Evolutionary conservation across 2,888 invertebrate genomes (phyloP).

Genomic region (Theretra japonica): DNA sequence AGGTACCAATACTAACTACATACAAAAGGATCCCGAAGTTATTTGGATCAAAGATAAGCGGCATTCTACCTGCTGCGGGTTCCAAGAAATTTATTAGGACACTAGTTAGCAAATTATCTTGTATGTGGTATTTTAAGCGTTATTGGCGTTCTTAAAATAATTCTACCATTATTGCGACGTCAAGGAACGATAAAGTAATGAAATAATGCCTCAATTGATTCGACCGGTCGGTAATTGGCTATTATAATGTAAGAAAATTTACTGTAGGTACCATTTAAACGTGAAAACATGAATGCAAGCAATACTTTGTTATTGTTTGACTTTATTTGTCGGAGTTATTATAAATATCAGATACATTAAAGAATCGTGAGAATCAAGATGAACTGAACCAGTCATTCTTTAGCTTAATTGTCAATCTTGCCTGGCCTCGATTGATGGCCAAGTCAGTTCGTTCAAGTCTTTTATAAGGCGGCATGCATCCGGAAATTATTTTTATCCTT

Average conservation of each 20-base stretch:
- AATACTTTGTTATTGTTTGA: too few species aligned
- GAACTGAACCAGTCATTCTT: background rate
- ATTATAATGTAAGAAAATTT: too few species aligned
- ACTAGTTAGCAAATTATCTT: background rate
- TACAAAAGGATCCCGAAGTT: too few species aligned
- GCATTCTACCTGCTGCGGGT: background rate
- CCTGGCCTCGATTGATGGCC: slow-evolving; percentile 32
- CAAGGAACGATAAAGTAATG: too few species aligned
- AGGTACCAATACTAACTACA: too few species aligned
- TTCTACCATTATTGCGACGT: too few species aligned
- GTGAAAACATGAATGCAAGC: too few species aligned
- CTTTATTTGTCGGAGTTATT: background rate
- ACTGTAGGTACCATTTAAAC: too few species aligned
- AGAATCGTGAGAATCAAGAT: background rate
- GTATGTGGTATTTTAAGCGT: background rate
- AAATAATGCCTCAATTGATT: too few species aligned
- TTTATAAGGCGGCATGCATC: background rate
- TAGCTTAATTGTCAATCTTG: slow-evolving; percentile 35
- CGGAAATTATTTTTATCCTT: slow-evolving; percentile 18
- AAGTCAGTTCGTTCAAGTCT: slow-evolving; percentile 8
- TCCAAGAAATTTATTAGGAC: background rate
- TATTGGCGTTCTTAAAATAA: too few species aligned
- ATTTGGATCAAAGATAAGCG: background rate
- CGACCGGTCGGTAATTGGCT: too few species aligned
- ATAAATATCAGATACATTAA: too few species aligned